These are phyloP conservation scores for Pocillopora meandrina DNA, from an alignment of 92 coral and sea anemone species.

Conservation along the genomic window DNA sequence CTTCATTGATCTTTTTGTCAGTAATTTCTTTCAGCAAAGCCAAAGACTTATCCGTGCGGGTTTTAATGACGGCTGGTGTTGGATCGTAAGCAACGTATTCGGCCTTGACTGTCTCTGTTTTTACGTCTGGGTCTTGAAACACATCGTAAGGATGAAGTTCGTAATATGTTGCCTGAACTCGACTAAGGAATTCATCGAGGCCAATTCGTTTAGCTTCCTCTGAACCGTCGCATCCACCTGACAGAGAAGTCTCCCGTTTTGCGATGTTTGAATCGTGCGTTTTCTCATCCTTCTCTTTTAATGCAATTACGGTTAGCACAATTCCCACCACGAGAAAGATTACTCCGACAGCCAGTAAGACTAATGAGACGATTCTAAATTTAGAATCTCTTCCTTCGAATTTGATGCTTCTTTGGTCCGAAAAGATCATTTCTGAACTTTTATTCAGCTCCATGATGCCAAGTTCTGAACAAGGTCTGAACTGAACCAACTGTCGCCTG, in stretches of 20 bases:
- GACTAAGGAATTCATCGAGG: constrained; percentile 64
- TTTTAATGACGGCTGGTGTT: constrained; percentile 61
- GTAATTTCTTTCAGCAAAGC: constrained; percentile 63
- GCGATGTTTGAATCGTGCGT: not conserved
- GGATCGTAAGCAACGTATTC: constrained; percentile 77
- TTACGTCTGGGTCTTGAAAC: constrained; percentile 60
- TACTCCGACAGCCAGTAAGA: constrained; percentile 25
- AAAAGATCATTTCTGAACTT: too few species aligned
- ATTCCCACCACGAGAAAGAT: constrained; percentile 45
- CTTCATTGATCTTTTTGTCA: constrained; percentile 20
- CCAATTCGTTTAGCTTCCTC: constrained; percentile 71
- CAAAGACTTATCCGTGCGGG: constrained; percentile 75
- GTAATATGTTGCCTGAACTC: constrained; percentile 65
- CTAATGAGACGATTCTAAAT: constrained; percentile 16
- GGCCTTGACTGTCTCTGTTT: constrained; percentile 24
- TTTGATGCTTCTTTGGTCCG: too few species aligned
- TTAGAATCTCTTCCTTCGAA: not conserved
- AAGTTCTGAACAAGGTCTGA: too few species aligned
- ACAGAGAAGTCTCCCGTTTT: not conserved
- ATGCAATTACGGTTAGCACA: constrained; percentile 44
- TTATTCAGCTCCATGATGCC: too few species aligned
- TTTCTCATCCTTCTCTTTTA: not conserved
- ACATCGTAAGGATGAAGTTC: constrained; percentile 63
- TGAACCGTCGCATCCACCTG: constrained; percentile 51
- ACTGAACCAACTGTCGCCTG: too few species aligned